Evolutionary conservation across 2,797 vertebrate genomes (phyloP).

Genomic region (Meda fulgida): DNA sequence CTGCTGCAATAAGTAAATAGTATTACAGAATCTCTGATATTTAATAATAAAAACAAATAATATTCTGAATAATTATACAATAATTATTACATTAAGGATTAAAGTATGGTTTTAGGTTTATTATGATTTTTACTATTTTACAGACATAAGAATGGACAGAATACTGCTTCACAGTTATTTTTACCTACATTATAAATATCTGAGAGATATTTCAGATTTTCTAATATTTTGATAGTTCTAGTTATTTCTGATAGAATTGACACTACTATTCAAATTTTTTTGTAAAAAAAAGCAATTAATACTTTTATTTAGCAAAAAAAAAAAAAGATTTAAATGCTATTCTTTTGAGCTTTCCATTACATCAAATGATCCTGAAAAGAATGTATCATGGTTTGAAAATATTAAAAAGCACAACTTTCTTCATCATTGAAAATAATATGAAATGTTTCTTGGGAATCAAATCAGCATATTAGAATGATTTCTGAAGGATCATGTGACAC

Average conservation of each 20-base stretch:
- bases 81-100: background rate
- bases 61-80: background rate
- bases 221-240: background rate
- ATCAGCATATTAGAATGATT: background rate
- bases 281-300: background rate
- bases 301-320: background rate
- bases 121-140: background rate
- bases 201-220: background rate
- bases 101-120: no score
- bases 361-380: background rate
- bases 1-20: background rate
- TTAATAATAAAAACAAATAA: background rate
- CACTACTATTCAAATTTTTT: background rate
- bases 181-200: background rate
- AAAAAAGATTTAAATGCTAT: background rate
- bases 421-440: background rate
- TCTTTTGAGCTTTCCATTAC: background rate
- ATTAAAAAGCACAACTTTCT: no score
- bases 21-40: background rate
- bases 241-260: background rate
- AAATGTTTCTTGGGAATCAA: background rate
- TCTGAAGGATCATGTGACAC: background rate
- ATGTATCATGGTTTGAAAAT: background rate
- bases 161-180: background rate
- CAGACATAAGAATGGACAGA: background rate